Evolutionary conservation across 2,888 invertebrate species (phyloP).

Genomic region (Tetranychus truncatus): DNA sequence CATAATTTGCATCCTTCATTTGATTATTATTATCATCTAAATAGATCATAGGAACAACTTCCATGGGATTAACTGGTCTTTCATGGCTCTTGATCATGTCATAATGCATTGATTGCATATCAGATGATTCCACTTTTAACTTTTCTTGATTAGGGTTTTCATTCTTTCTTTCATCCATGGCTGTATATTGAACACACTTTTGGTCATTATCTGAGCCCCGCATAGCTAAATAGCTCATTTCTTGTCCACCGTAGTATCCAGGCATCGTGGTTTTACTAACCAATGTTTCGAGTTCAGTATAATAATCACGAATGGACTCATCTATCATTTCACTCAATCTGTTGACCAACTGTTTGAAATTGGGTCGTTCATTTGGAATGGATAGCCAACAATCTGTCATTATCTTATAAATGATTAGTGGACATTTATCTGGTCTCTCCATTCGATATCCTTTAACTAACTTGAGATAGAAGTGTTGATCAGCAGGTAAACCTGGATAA

Average conservation of each 20-base stretch:
- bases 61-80: too few species aligned
- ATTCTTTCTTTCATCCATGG: too few species aligned
- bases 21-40: too few species aligned
- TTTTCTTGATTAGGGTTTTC: too few species aligned
- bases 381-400: conserved; percentile 73
- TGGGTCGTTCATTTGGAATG: conserved; percentile 55
- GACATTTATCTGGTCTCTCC: conserved; percentile 65
- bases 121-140: too few species aligned
- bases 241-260: not conserved
- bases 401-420: conserved; percentile 45
- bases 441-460: conserved; percentile 69
- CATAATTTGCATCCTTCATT: too few species aligned
- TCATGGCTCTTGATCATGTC: too few species aligned
- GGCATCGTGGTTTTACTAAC: conserved; percentile 39
- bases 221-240: conserved; percentile 8
- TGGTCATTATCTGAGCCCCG: not conserved
- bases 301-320: conserved; percentile 46
- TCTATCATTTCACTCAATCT: conserved; percentile 59
- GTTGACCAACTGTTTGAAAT: conserved; percentile 57
- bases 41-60: too few species aligned
- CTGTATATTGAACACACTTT: conserved; percentile 1
- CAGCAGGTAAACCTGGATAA: conserved; percentile 39
- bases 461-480: conserved; percentile 34
- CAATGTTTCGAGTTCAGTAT: conserved; percentile 61
- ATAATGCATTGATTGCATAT: too few species aligned